Conservation (phyloP, 2,888 invertebrate genomes). For the Micoletzkya japonica region DNA sequence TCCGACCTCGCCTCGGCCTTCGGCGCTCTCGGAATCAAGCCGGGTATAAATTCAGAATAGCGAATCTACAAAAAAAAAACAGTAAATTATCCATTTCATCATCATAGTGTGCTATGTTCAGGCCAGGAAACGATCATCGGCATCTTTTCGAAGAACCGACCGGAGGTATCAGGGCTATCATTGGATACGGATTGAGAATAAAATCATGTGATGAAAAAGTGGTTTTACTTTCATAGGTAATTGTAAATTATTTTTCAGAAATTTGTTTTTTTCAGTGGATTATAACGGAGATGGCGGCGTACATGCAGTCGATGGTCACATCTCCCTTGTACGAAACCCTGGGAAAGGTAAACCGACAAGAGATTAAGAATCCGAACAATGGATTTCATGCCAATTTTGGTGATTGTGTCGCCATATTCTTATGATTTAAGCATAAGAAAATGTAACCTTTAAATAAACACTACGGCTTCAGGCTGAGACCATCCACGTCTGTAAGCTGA, state of each 20-base stretch:
- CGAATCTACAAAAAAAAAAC: neutral
- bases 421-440: neutral
- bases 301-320: constrained; percentile 87
- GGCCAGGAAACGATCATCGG: constrained; percentile 62
- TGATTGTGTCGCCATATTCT: no score
- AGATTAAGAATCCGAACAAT: no score
- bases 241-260: neutral
- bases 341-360: constrained; percentile 73
- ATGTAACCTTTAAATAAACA: neutral
- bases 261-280: constrained; percentile 74
- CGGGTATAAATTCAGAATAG: neutral
- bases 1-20: neutral
- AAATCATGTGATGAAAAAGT: no score
- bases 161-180: constrained; percentile 56
- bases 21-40: neutral
- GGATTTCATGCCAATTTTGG: no score
- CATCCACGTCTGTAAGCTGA: constrained; percentile 70
- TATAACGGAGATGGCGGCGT: constrained; percentile 85
- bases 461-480: constrained; percentile 76
- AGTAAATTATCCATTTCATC: neutral
- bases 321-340: constrained; percentile 92
- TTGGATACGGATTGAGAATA: neutral
- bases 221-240: neutral
- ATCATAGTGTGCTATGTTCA: constrained; percentile 46
- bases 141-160: constrained; percentile 65